These are phyloP conservation scores for Labrus mixtus DNA, from an alignment of 2,113 vertebrate species.

Conservation along the genomic window DNA sequence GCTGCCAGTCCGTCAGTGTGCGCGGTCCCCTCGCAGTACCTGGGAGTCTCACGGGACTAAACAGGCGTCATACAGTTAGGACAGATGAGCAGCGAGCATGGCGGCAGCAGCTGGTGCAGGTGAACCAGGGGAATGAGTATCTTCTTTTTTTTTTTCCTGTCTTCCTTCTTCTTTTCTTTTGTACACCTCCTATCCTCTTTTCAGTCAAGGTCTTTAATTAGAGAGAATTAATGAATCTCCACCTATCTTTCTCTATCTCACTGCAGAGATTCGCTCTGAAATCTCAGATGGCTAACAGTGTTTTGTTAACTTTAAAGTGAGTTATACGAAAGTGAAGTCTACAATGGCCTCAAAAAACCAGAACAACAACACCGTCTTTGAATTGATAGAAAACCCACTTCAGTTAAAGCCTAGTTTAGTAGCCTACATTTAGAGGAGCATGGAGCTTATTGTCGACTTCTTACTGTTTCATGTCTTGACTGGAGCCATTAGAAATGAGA, in stretches of 20 bases:
- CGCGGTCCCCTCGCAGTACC: constrained; percentile 62
- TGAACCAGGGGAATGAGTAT: constrained; percentile 65
- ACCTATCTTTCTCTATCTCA: constrained; percentile 12
- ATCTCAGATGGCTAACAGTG: not conserved
- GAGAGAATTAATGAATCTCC: constrained; percentile 24
- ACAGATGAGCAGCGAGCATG: constrained; percentile 76
- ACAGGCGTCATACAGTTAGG: constrained; percentile 72
- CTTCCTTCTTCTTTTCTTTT: constrained; percentile 6
- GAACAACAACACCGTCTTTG: too few species aligned
- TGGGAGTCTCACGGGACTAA: constrained; percentile 58
- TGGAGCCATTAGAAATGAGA: constrained; percentile 4
- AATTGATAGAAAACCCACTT: constrained; percentile 2
- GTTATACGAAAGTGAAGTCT: not conserved
- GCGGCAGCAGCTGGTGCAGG: constrained; percentile 75
- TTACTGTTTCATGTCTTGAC: not conserved
- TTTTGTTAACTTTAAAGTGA: not conserved
- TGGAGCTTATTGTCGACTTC: not conserved
- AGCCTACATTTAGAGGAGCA: not conserved
- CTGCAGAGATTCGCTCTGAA: not conserved
- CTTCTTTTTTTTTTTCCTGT: constrained; percentile 20
- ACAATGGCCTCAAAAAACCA: not conserved
- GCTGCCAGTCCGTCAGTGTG: constrained; percentile 65
- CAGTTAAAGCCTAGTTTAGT: not conserved
- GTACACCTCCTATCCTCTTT: constrained; percentile 26
- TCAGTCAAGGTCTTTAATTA: constrained; percentile 34